Percentiles rank a stretch among this genome's conserved stretches.
Conservation (phyloP, 2,888 invertebrate species). For the Harpalus rubripes region DNA sequence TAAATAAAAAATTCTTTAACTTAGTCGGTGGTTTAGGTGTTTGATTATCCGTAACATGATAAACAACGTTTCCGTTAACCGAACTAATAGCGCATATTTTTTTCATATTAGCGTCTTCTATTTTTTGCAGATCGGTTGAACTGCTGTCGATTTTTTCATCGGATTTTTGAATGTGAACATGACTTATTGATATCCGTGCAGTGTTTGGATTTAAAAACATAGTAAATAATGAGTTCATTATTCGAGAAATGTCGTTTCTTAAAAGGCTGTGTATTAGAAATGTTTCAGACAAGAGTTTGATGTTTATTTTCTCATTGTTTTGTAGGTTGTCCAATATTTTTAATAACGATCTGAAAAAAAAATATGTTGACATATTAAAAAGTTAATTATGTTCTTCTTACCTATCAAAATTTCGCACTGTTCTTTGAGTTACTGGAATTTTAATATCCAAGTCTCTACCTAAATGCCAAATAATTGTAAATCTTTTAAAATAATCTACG, state of each 20-base stretch:
- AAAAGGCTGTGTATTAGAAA: slow-evolving; percentile 88
- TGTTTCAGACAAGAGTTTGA: slow-evolving; percentile 84
- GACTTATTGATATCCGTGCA: slow-evolving; percentile 89
- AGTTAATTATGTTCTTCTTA: slow-evolving; percentile 72
- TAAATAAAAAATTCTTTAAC: slow-evolving; percentile 75
- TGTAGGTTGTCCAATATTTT: slow-evolving; percentile 86
- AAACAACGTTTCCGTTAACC: slow-evolving; percentile 88
- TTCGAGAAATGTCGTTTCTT: slow-evolving; percentile 87
- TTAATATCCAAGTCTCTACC: slow-evolving; percentile 84
- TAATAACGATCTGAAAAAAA: slow-evolving; percentile 82
- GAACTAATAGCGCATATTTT: slow-evolving; percentile 91
- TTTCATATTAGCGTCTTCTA: slow-evolving; percentile 75
- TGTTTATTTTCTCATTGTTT: slow-evolving; percentile 79
- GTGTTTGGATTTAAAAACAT: slow-evolving; percentile 89
- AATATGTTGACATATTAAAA: not conserved
- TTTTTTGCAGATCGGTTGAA: slow-evolving; percentile 72
- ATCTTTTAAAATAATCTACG: slow-evolving; percentile 83
- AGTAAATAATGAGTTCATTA: slow-evolving; percentile 87
- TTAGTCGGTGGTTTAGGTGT: slow-evolving; percentile 75
- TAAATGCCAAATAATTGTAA: slow-evolving; percentile 87
- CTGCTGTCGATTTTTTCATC: slow-evolving; percentile 75
- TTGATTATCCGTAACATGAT: slow-evolving; percentile 79
- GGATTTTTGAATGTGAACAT: slow-evolving; percentile 82
- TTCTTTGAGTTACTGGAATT: slow-evolving; percentile 75
- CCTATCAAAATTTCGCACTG: slow-evolving; percentile 82